Conservation (phyloP, 1,140 invertebrate genomes). For the Megathymus violae region DNA sequence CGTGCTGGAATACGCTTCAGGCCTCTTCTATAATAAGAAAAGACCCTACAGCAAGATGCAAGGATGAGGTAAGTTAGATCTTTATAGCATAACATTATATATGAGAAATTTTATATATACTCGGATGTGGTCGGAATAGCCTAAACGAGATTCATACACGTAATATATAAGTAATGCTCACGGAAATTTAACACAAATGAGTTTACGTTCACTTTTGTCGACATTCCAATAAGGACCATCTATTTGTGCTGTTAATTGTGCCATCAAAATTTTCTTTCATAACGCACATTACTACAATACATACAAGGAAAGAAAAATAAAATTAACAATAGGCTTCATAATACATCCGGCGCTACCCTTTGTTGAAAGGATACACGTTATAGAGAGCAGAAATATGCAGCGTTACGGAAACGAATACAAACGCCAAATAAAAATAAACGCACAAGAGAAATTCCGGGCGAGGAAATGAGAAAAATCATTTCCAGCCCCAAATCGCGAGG, state of each 20-base stretch:
- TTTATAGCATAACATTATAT: no score
- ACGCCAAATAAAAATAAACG: constrained; percentile 78
- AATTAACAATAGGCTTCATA: constrained; percentile 45
- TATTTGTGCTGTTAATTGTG: background rate
- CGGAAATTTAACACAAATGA: no score
- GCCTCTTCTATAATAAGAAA: no score
- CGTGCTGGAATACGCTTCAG: no score
- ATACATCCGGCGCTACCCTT: constrained; percentile 42
- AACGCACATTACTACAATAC: background rate
- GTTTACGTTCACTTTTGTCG: no score
- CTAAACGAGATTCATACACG: no score
- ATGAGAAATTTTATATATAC: no score
- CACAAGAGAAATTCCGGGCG: constrained; percentile 63
- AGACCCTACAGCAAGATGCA: no score
- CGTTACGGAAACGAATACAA: constrained; percentile 78
- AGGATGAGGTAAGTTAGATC: no score
- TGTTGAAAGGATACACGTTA: constrained; percentile 49
- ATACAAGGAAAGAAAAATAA: constrained; percentile 13
- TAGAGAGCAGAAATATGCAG: constrained; percentile 67
- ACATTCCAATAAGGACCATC: no score
- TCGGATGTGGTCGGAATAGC: no score
- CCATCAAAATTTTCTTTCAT: background rate
- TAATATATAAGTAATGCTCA: no score
- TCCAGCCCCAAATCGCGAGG: constrained; percentile 57
- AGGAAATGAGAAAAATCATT: constrained; percentile 84